phyloP scores from a whole-genome alignment of 2,888 invertebrate species.

The Latrodectus elegans region DNA sequence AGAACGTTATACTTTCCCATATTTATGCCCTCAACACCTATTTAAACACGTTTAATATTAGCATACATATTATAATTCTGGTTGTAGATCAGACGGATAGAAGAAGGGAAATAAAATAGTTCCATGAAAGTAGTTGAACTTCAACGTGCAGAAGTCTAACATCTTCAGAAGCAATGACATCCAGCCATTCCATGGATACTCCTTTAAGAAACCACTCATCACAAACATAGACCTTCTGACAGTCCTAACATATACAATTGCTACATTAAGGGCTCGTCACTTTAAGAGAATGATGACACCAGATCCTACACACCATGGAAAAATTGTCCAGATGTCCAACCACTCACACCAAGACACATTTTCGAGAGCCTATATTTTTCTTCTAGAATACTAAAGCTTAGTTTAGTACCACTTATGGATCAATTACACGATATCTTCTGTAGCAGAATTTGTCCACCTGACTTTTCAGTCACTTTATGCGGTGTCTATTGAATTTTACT shows the following conservation, averaged over 20 bases:
- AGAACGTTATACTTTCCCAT: too few relatives aligned
- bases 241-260: neutral
- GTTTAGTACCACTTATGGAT: neutral
- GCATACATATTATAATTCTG: too few relatives aligned
- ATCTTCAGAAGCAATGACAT: too few relatives aligned
- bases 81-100: too few relatives aligned
- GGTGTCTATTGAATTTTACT: too few relatives aligned
- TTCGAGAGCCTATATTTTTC: neutral
- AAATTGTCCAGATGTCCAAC: neutral
- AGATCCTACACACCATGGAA: neutral
- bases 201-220: constrained; percentile 3
- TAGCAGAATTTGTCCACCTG: neutral
- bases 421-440: neutral
- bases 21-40: too few relatives aligned
- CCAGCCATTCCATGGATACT: neutral
- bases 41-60: too few relatives aligned
- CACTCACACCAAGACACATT: neutral
- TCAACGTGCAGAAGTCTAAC: too few relatives aligned
- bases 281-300: neutral
- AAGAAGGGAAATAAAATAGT: too few relatives aligned
- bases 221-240: neutral
- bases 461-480: neutral
- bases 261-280: neutral
- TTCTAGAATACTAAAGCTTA: neutral
- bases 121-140: too few relatives aligned